Conservation (phyloP, 2,888 invertebrate species). For the Lomographa bimaculata region DNA sequence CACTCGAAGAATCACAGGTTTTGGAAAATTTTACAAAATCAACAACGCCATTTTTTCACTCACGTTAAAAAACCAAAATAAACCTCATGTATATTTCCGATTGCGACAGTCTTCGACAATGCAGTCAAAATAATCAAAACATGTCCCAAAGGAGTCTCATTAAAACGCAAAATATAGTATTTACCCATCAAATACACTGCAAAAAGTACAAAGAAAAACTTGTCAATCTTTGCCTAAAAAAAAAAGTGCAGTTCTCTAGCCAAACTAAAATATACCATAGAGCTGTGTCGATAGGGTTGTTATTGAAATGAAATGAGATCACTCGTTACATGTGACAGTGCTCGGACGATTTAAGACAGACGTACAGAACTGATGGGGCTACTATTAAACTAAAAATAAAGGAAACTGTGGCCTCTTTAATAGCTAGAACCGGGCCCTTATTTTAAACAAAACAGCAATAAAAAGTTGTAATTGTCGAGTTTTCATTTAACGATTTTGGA, state of each 20-base stretch:
- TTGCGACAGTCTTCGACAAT: no score
- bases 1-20: no score
- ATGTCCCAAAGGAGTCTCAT: constrained; percentile 23
- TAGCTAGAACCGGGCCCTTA: constrained; percentile 53
- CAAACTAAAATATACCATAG: no score
- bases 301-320: constrained; percentile 29
- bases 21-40: no score
- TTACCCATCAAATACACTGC: constrained; percentile 33
- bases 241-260: constrained; percentile 23
- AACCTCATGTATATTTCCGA: no score
- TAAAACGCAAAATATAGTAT: constrained; percentile 31
- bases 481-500: constrained; percentile 18
- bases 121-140: constrained; percentile 16
- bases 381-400: constrained; percentile 56
- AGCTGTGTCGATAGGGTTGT: constrained; percentile 41
- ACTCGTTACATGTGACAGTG: constrained; percentile 50
- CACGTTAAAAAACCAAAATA: no score
- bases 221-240: constrained; percentile 53
- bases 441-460: constrained; percentile 56
- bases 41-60: no score
- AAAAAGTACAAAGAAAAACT: constrained; percentile 54
- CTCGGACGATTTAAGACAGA: constrained; percentile 68
- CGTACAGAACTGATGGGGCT: constrained; percentile 39
- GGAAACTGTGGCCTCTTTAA: constrained; percentile 47
- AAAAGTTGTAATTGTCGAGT: constrained; percentile 32